phyloP scores from a whole-genome alignment of 1,140 invertebrate genomes.

The Drosophila sucinea region DNA sequence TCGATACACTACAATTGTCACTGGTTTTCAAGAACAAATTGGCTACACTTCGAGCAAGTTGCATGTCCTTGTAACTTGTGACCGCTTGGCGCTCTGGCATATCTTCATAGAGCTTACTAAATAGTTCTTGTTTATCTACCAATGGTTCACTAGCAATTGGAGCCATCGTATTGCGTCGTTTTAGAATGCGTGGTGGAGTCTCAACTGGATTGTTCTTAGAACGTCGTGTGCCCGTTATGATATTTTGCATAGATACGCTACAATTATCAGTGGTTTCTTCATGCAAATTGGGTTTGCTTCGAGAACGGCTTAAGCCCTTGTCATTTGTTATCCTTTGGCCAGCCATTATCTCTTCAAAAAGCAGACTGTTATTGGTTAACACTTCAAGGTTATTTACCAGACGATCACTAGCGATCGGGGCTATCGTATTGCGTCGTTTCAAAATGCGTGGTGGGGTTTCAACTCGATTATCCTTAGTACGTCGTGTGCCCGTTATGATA shows the following conservation, averaged over 20 bases:
- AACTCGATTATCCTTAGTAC: conserved; percentile 11
- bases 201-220: conserved; percentile 5
- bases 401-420: no score
- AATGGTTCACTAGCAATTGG: background rate
- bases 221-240: conserved; percentile 64
- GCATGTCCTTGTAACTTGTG: background rate
- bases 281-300: background rate
- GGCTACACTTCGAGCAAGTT: conserved; percentile 27
- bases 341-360: no score
- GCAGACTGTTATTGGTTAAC: no score
- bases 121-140: background rate
- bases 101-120: conserved; percentile 2
- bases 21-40: conserved; percentile 61
- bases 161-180: background rate
- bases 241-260: conserved; percentile 71
- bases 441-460: no score
- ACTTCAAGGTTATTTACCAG: no score
- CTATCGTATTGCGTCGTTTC: no score
- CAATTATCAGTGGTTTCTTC: conserved; percentile 60
- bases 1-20: conserved; percentile 72
- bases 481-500: conserved; percentile 66
- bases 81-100: conserved; percentile 8
- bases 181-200: background rate
- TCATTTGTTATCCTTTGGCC: conserved; percentile 20
- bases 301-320: background rate